These are phyloP conservation scores for Cossypha caffra DNA, from an alignment of 2,797 vertebrate species.

Conservation along the genomic window DNA sequence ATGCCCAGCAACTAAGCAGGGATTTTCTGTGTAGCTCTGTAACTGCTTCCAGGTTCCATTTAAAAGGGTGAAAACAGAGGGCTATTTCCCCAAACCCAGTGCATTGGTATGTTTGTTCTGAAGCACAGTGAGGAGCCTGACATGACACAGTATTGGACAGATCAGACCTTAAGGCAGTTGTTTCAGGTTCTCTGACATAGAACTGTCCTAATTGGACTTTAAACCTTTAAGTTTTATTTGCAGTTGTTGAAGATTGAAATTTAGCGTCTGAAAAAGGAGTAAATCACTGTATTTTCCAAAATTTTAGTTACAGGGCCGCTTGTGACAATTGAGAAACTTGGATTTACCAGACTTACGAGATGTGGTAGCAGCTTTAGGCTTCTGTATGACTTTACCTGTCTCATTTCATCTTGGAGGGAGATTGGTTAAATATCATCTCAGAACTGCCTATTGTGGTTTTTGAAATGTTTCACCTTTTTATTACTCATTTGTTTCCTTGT, in stretches of 20 bases:
- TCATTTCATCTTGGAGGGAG: not conserved
- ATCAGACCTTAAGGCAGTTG: not conserved
- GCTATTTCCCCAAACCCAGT: not conserved
- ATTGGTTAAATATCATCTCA: not conserved
- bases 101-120: not conserved
- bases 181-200: not conserved
- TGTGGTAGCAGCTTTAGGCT: not conserved
- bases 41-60: not conserved
- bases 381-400: not conserved
- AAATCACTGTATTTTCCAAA: not conserved
- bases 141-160: rapidly evolving
- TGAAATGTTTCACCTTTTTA: not conserved
- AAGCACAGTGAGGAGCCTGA: not conserved
- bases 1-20: not conserved
- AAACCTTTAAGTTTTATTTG: not conserved
- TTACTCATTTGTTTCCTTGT: not conserved
- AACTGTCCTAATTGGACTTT: rapidly evolving
- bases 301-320: not conserved
- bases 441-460: not conserved
- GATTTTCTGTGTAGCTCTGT: not conserved
- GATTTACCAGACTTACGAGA: not conserved
- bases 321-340: not conserved
- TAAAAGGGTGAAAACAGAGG: not conserved
- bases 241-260: not conserved
- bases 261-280: not conserved